These are phyloP conservation scores for Mormyrus proboscirostris DNA, from an alignment of 2,797 vertebrate genomes.

Conservation along the genomic window DNA sequence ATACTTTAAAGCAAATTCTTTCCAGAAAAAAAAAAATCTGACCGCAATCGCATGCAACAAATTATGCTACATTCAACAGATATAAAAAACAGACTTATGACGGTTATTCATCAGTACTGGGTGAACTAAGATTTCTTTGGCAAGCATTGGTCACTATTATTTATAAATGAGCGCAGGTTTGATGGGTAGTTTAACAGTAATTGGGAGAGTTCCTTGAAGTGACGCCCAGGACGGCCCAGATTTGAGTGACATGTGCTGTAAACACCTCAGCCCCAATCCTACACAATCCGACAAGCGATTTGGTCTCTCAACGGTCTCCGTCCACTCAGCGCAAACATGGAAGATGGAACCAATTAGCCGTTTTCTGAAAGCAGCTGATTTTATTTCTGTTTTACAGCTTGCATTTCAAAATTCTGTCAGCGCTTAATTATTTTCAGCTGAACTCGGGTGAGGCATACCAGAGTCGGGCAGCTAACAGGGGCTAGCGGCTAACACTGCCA, in stretches of 20 bases:
- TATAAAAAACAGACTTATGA: conserved; percentile 7
- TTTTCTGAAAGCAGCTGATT: conserved; percentile 7
- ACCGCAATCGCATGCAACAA: not conserved
- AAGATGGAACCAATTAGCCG: conserved; percentile 11
- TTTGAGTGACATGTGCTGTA: not conserved
- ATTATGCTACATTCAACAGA: conserved; percentile 8
- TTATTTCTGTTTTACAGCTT: conserved; percentile 3
- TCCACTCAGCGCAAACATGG: not conserved
- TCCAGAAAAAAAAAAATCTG: not conserved
- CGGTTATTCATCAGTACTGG: not conserved
- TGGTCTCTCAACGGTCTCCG: not conserved
- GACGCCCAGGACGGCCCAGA: not conserved
- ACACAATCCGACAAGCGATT: not conserved
- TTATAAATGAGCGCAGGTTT: not conserved
- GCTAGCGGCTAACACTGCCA: not conserved
- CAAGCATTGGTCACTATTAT: not conserved
- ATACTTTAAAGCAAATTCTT: not conserved
- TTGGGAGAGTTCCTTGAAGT: not conserved
- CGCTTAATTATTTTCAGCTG: conserved; percentile 18
- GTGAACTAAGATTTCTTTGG: not conserved
- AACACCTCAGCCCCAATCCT: not conserved
- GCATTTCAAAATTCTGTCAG: conserved; percentile 10
- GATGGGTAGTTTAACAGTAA: not conserved
- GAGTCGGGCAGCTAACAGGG: not conserved
- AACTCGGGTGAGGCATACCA: not conserved